phyloP scores from a whole-genome alignment of 2,888 invertebrate species.

The Mycalesis mineus region DNA sequence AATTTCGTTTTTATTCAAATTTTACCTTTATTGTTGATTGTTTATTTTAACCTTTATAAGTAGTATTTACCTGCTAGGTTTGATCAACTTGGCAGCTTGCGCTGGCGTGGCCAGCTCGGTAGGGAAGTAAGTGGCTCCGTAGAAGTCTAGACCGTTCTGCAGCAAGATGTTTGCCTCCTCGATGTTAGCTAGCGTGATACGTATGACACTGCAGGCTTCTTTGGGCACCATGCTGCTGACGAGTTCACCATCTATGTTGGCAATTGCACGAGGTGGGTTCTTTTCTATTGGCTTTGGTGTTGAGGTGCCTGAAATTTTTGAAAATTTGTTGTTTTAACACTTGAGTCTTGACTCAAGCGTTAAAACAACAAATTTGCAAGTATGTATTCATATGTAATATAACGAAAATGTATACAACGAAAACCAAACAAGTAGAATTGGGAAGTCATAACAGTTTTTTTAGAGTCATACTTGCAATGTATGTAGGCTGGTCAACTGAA shows the following conservation, averaged over 20 bases:
- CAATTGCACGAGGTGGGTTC: slow-evolving; percentile 56
- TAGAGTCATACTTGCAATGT: too few species aligned
- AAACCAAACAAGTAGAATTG: too few species aligned
- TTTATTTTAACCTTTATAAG: too few species aligned
- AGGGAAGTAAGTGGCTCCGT: slow-evolving; percentile 92
- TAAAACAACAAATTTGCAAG: too few species aligned
- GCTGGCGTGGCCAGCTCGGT: slow-evolving; percentile 86
- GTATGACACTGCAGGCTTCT: slow-evolving; percentile 82
- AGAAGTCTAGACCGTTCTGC: slow-evolving; percentile 91
- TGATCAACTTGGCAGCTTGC: slow-evolving; percentile 79
- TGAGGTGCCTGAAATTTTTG: slow-evolving; percentile 51
- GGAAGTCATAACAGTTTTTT: too few species aligned
- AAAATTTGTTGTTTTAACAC: neutral
- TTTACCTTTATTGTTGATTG: too few species aligned
- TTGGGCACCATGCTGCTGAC: slow-evolving; percentile 74
- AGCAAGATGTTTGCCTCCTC: slow-evolving; percentile 87
- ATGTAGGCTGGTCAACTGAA: too few species aligned
- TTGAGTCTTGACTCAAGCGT: too few species aligned
- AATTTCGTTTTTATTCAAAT: too few species aligned
- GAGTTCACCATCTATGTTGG: slow-evolving; percentile 68
- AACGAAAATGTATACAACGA: too few species aligned
- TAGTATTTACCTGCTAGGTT: slow-evolving; percentile 67
- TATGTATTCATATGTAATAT: too few species aligned
- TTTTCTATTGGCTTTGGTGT: slow-evolving; percentile 68
- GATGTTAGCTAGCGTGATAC: slow-evolving; percentile 85